Percentiles rank a stretch among this genome's conserved stretches.
phyloP scores from a whole-genome alignment of 2,113 vertebrate species.

The Typhlomys cinereus region DNA sequence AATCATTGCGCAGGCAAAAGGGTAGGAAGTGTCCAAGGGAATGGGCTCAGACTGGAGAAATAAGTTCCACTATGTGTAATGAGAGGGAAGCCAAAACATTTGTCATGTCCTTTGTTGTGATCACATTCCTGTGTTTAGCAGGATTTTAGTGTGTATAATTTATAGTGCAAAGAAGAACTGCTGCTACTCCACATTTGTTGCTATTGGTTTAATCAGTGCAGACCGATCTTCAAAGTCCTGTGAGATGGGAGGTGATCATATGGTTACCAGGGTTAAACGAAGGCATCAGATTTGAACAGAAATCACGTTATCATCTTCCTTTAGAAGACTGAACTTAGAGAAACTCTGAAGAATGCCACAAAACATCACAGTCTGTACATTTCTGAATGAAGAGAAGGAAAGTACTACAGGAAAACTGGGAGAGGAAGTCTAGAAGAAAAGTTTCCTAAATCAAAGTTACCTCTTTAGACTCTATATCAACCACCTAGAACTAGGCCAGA shows the following conservation, averaged over 20 bases:
- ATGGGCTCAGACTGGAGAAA: conserved; percentile 56
- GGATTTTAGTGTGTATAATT: conserved; percentile 58
- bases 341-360: conserved; percentile 8
- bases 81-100: conserved; percentile 28
- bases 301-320: conserved; percentile 25
- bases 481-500: too few species aligned
- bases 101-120: neutral
- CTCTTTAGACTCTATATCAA: too few species aligned
- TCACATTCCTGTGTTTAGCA: neutral
- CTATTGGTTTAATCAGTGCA: neutral
- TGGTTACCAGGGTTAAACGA: conserved; percentile 50
- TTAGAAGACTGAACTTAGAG: conserved; percentile 31
- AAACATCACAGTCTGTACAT: conserved; percentile 9
- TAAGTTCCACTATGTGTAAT: conserved; percentile 29
- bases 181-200: neutral
- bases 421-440: neutral
- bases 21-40: conserved; percentile 31
- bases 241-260: neutral
- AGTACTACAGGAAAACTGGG: neutral
- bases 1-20: conserved; percentile 68
- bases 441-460: conserved; percentile 14
- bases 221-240: conserved; percentile 31
- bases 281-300: conserved; percentile 17
- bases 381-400: conserved; percentile 15
- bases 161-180: conserved; percentile 36